Base-by-base conservation (phyloP, 2,888 invertebrate species). In the Boloria selene region DNA sequence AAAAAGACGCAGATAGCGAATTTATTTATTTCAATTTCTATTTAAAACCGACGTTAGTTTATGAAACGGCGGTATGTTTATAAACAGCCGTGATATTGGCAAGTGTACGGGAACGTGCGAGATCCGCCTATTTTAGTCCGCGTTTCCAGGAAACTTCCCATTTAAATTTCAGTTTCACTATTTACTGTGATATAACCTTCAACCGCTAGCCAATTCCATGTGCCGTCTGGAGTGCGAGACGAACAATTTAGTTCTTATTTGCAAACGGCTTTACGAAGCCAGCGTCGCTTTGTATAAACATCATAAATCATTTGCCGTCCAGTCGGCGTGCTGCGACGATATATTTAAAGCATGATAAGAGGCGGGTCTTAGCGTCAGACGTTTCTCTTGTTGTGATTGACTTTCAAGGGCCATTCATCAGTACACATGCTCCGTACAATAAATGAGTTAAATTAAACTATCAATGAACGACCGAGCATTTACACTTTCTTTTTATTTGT, bases 181-280 rank as follows among this genome's bases (percentile, higher is more conserved):
- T 79, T 78, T 73, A 75, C 80, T 78, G 79, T 74, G 72, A 81
- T 84, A 83, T 88, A 88, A 90, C 89, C 90, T 90, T 89, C 86
- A 86, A 82, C 78, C 78, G 80, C 66, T 83, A 80, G 83, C 83
- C 78, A 85, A 83, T 77, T 77, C 72, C 79, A 70, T 73, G 76
- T 74, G 71, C 74, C 72, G 82, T 83, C 83, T 85, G 81, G 79
- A 74, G 73, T 68, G 73, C 77, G 80, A 85, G 82, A 83, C 81
- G 75, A 71, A 77, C 77, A 76, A 83, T 85, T 82, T 81, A 74
- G 77, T 80, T 83, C 75, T 80, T 81, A 79, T 82, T 81, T 74
- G 77, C 77, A 75, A 73, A 68, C 73, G 70, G 71, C 70, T 74
- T 75, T 74, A 74, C 70, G 74, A 72, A 74, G 75, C 73, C 69